Percentiles rank a stretch among this genome's conserved stretches.
phyloP scores from a whole-genome alignment of 2,113 vertebrate genomes.

The Micromys minutus region DNA sequence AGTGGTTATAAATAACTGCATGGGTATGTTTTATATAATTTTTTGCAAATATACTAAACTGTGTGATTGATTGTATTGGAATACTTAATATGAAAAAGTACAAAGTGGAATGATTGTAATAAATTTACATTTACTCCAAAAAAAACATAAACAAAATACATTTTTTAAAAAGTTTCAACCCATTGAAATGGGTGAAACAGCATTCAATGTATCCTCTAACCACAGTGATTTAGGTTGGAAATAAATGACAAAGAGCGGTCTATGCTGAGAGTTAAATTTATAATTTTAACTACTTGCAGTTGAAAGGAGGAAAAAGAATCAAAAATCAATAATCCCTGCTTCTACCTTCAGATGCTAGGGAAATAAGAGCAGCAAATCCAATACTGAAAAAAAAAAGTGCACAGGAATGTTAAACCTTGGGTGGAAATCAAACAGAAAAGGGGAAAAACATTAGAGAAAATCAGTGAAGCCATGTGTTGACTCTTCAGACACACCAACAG shows the following conservation, averaged over 20 bases:
- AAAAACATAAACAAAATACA: neutral
- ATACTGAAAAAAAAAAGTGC: neutral
- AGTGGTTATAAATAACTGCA: neutral
- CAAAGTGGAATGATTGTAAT: neutral
- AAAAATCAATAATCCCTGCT: constrained; percentile 51
- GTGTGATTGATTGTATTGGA: neutral
- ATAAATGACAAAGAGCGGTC: neutral
- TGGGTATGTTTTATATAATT: neutral
- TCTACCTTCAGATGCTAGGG: constrained; percentile 40
- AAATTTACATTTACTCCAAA: too few species aligned
- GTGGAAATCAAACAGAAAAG: constrained; percentile 50
- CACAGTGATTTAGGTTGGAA: neutral
- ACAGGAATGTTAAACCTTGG: constrained; percentile 31
- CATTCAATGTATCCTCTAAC: neutral
- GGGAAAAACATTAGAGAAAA: constrained; percentile 49
- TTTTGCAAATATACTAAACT: neutral
- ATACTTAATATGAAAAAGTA: neutral
- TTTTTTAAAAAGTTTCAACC: neutral
- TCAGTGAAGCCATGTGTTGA: constrained; percentile 25
- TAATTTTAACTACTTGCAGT: neutral
- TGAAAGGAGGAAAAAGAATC: constrained; percentile 39
- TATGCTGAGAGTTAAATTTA: constrained; percentile 33
- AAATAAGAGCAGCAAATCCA: constrained; percentile 38
- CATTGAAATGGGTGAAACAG: neutral
- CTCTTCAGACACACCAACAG: neutral